Evolutionary conservation across 1,140 invertebrate species (phyloP).

Genomic region (Argopecten irradians): DNA sequence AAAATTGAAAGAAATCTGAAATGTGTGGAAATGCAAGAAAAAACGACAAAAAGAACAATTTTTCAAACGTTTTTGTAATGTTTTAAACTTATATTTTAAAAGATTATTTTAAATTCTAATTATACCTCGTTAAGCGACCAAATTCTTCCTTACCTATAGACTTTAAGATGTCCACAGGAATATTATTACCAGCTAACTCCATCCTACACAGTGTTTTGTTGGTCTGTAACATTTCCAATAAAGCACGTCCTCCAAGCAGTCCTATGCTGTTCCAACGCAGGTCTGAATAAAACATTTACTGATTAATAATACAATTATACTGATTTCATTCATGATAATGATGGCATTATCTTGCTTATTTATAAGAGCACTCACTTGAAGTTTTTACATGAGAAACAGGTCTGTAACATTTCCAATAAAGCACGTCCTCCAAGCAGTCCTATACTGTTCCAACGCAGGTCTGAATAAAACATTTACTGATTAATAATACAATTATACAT

Average conservation of each 20-base stretch:
- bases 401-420: constrained; percentile 72
- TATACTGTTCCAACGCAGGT: constrained; percentile 77
- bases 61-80: too few relatives aligned
- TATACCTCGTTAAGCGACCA: too few relatives aligned
- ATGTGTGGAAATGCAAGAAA: too few relatives aligned
- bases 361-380: too few relatives aligned
- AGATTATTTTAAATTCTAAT: too few relatives aligned
- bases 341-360: too few relatives aligned
- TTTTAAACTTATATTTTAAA: too few relatives aligned
- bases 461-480: constrained; percentile 54
- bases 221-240: constrained; percentile 72
- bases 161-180: constrained; percentile 74
- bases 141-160: constrained; percentile 72
- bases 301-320: not conserved
- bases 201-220: constrained; percentile 73
- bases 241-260: constrained; percentile 71
- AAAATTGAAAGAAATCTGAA: too few relatives aligned
- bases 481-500: not conserved
- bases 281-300: constrained; percentile 62
- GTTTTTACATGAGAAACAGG: too few relatives aligned
- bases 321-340: too few relatives aligned
- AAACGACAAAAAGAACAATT: too few relatives aligned
- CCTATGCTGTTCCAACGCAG: constrained; percentile 77
- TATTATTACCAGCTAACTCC: constrained; percentile 75
- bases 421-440: constrained; percentile 73